Percentiles rank a stretch among this genome's conserved stretches.
These are phyloP conservation scores for Enteromius thamalakanensis DNA, from an alignment of 2,797 vertebrate species.

Conservation along the genomic window DNA sequence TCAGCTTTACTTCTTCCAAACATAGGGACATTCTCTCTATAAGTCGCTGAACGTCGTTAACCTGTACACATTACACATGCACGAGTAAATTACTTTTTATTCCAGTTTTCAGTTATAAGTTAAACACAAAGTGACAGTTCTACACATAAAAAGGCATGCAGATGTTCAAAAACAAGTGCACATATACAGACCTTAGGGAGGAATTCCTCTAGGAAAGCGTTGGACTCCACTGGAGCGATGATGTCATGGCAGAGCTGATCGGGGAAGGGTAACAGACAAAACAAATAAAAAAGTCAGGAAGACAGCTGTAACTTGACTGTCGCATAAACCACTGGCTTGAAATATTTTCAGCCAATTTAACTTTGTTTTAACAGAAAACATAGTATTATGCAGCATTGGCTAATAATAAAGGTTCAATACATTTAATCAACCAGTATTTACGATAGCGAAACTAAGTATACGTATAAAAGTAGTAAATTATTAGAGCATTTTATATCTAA, in stretches of 20 bases:
- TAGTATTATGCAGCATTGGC: background rate
- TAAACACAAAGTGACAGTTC: background rate
- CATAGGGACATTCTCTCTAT: constrained; percentile 79
- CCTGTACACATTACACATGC: constrained; percentile 67
- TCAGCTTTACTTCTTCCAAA: constrained; percentile 83
- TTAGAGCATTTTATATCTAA: background rate
- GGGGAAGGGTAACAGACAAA: background rate
- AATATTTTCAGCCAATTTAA: background rate
- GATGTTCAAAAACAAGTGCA: background rate
- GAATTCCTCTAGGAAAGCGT: constrained; percentile 17
- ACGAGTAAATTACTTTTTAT: background rate
- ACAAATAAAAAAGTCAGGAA: background rate
- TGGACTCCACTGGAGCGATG: background rate
- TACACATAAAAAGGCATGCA: background rate
- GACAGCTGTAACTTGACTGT: background rate
- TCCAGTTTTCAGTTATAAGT: background rate
- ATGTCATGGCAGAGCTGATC: background rate
- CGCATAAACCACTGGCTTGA: background rate
- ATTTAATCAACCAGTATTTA: background rate
- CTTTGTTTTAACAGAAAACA: background rate
- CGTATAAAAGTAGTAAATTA: background rate
- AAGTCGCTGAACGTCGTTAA: constrained; percentile 81
- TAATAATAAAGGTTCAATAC: background rate
- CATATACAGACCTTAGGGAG: constrained; percentile 28
- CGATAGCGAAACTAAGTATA: constrained; percentile 6